Evolutionary conservation across 2,797 vertebrate genomes (phyloP).

Genomic region (Anableps anableps): DNA sequence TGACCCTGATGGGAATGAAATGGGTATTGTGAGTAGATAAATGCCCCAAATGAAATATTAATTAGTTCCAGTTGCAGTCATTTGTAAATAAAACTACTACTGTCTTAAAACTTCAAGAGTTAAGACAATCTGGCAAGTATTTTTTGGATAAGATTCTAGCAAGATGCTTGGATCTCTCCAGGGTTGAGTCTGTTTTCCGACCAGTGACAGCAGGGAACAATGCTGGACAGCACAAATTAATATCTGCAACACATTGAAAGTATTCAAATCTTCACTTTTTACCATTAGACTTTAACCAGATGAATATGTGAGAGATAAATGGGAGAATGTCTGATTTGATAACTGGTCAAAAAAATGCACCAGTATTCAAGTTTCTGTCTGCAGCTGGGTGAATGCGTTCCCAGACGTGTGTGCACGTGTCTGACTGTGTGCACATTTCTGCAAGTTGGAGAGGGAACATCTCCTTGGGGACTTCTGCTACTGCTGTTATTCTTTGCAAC

Average conservation of each 20-base stretch:
- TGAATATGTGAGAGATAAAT: constrained; percentile 2
- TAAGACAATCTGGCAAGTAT: background rate
- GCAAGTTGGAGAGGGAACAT: constrained; percentile 42
- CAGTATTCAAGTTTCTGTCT: constrained; percentile 40
- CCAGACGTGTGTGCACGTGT: constrained; percentile 20
- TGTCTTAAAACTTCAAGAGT: background rate
- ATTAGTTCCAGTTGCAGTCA: background rate
- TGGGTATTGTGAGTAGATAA: background rate
- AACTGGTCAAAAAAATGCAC: constrained; percentile 28
- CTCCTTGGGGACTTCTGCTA: constrained; percentile 69
- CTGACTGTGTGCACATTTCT: constrained; percentile 33
- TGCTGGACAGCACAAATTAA: background rate
- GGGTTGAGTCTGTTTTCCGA: background rate
- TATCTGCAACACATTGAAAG: background rate
- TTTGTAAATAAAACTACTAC: background rate
- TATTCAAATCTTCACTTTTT: constrained; percentile 23
- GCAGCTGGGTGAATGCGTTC: constrained; percentile 2
- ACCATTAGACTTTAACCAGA: constrained; percentile 32
- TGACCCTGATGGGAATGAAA: background rate
- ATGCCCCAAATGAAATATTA: background rate
- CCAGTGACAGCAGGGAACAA: background rate
- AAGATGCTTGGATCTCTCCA: background rate
- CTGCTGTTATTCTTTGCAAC: constrained; percentile 74
- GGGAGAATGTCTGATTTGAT: constrained; percentile 20
- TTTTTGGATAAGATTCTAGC: background rate